Evolutionary conservation across 2,797 vertebrate genomes (phyloP), one percentile per base, ranked within the genome.

Genomic region (Xerus rutilus): DNA sequence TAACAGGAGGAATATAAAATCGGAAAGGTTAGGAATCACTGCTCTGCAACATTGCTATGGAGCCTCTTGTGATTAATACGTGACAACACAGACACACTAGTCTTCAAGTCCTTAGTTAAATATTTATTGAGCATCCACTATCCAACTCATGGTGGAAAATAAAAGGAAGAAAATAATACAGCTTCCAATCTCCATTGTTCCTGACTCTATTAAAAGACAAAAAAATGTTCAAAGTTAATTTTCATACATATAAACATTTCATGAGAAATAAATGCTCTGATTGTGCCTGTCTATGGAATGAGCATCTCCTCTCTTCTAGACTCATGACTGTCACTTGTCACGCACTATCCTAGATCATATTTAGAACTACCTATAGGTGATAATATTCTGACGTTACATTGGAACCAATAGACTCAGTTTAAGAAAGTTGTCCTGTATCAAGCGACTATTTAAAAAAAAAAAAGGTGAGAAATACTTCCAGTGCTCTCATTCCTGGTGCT

Each of bases 81-180:
- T 97, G 84, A 94, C 52, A 86, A 91, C 77, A 54, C 1, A 85
- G 82, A 70, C 7, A 83, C 9, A 39, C 32, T 5, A n/a, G 28
- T 84, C 43, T 96, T 89, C 83, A 84, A 94, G 30, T 77, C 47
- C 72, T 94, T 94, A 70, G 45, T 93, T 97, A 97, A 97, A 97
- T 94, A 96, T 96, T 95, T 96, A 97, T 85, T 79, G 43, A 84
- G 4, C 35, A 77, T 84, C 12, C 8, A 45, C 43, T 85, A 62
- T 35, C 39, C n/a, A 70, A 91, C 6, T 77, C 79, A 86, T 28
- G 5, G 15, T 94, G 32, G 49, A n/a, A 91, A 96, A 83, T 62
- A 57, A 93, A 77, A 90, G 54, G 6, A 88, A 95, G 35, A 88
- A 89, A 83, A 35, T 57, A 83, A 85, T 32, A 23, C 6, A n/a